phyloP scores from a whole-genome alignment of 2,797 vertebrate genomes.

The Cacajao melanocephalus region DNA sequence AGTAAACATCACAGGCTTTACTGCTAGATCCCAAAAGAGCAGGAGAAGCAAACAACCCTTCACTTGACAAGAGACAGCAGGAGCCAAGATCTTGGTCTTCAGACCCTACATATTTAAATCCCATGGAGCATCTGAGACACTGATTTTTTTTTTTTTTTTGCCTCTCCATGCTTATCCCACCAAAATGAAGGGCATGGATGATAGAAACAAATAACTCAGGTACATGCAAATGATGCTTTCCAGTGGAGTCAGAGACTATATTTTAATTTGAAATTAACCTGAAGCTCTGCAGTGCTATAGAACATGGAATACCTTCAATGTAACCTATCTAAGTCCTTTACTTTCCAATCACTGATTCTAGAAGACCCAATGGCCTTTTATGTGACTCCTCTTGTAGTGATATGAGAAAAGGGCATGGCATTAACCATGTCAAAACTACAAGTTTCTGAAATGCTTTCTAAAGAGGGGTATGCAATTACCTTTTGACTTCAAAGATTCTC shows the following conservation, averaged over 20 bases:
- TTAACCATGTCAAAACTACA: background rate
- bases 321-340: background rate
- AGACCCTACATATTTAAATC: background rate
- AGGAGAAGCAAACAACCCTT: background rate
- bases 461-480: background rate
- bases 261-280: background rate
- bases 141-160: background rate
- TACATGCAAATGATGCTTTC: background rate
- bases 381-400: background rate
- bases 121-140: rapidly evolving
- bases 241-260: background rate
- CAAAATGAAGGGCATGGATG: background rate
- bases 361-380: background rate
- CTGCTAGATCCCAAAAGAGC: background rate
- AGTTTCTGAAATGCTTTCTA: background rate
- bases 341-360: background rate
- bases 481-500: background rate
- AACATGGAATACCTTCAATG: background rate
- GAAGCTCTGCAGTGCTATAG: background rate
- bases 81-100: background rate
- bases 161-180: background rate
- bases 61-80: background rate
- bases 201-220: background rate
- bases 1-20: background rate
- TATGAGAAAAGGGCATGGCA: background rate